Evolutionary conservation across 2,888 invertebrate species (phyloP), one percentile per base, ranked within the genome.

Genomic region (Balanococcus diminutus): DNA sequence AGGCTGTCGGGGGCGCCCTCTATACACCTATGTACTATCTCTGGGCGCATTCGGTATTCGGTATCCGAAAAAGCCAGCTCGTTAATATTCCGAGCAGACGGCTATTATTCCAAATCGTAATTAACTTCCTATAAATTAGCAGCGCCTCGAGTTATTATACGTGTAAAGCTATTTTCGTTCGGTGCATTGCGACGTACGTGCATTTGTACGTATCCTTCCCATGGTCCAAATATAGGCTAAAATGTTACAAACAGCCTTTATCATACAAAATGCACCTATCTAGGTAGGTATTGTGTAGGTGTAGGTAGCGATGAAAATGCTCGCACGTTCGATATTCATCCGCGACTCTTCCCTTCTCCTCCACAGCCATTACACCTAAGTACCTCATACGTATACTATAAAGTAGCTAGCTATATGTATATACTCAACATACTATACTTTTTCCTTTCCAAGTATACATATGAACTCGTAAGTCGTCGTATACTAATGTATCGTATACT

Each of bases 111-210:
- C 72, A 84, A 84, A 75, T 84, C 39, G 84, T 72, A 75, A 84
- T 84, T 72, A 84, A 75, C 84, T 84, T 84, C 84, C 75, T 39
- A 84, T 84, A 84, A 75, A 84, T 84, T 84, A 84, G 75, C 39
- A 83, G 31, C 25, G 83, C 83, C 83, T 32, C 31, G 56, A 56
- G 83, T 56, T 83, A 56, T 51, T 61, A 83, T 56, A 51, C 75
- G 75, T 75, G 32, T 67, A 28, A n/a, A 31, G 75, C 32, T 75
- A 75, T 75, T 75, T n/a, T n/a, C n/a, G n/a, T n/a, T 75, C 75
- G 75, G 75, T 32, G 32, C 75, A 19, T 5, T 32, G 75, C 72
- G 2, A 32, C 11, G 11, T 32, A 16, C 32, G 2, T 25, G 6
- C 46, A 8, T 36, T 6, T 4, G 36, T 51, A 51, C 19, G 19